phyloP scores from a whole-genome alignment of 2,888 invertebrate species.

The Strigamia maritima region DNA sequence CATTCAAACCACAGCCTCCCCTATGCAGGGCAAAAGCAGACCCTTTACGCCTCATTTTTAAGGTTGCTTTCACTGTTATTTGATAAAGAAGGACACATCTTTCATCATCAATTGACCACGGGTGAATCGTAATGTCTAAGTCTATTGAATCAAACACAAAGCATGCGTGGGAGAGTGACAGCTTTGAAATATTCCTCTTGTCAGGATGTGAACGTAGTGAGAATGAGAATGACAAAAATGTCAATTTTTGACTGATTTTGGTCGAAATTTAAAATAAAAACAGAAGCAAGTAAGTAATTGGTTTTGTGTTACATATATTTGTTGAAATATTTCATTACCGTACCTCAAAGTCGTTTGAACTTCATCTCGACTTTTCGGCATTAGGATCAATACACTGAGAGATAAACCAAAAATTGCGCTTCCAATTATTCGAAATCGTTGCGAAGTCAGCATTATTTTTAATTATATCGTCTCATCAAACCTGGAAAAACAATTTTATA shows the following conservation, averaged over 20 bases:
- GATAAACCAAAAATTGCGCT: conserved; percentile 1
- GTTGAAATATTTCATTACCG: not conserved
- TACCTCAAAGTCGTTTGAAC: not conserved
- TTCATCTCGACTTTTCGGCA: not conserved
- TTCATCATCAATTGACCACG: not conserved
- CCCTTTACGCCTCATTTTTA: not conserved
- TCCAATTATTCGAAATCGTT: conserved; percentile 15
- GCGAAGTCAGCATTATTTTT: not conserved
- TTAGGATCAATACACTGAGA: not conserved
- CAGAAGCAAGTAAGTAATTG: no score
- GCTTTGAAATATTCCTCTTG: not conserved
- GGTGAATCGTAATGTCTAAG: not conserved
- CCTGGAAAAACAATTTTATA: not conserved
- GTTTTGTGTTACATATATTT: no score
- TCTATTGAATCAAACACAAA: not conserved
- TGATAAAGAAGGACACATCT: not conserved
- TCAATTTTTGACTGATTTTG: no score
- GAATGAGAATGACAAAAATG: no score
- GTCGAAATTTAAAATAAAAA: no score
- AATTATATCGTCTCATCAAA: not conserved
- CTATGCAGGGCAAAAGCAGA: not conserved
- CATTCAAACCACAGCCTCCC: not conserved
- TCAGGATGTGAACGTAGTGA: no score
- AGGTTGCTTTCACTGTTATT: not conserved
- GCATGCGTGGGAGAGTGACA: not conserved